A percentile compares a stretch with the other conserved stretches of the same genome.
Conservation (phyloP, 2,797 vertebrate genomes). For the Gadopsis bispinosus region DNA sequence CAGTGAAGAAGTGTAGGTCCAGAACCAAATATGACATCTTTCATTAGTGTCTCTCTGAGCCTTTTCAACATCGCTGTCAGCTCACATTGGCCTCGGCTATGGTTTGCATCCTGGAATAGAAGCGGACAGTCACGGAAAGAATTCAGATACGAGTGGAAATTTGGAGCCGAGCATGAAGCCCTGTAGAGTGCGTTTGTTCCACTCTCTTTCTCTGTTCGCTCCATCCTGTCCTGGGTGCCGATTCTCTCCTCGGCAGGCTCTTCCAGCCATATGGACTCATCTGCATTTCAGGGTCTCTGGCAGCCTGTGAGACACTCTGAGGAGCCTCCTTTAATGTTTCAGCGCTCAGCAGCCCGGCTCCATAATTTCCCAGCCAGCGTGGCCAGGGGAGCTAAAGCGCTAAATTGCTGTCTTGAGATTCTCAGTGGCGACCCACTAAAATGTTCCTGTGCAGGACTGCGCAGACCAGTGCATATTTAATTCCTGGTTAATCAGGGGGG, state of each 20-base stretch:
- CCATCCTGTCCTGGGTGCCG: constrained; percentile 7
- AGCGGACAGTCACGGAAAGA: constrained; percentile 21
- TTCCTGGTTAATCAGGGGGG: constrained; percentile 81
- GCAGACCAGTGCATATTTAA: constrained; percentile 73
- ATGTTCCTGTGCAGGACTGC: constrained; percentile 70
- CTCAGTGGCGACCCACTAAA: constrained; percentile 59
- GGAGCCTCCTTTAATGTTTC: constrained; percentile 71
- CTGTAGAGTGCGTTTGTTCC: constrained; percentile 30
- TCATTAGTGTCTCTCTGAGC: constrained; percentile 20
- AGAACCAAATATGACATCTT: constrained; percentile 33
- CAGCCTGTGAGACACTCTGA: constrained; percentile 62
- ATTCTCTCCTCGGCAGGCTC: constrained; percentile 11
- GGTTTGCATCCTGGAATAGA: constrained; percentile 27
- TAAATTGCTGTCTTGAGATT: constrained; percentile 83
- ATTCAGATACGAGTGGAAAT: constrained; percentile 12
- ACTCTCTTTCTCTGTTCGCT: constrained; percentile 4
- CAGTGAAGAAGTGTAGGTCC: background rate
- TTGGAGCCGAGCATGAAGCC: constrained; percentile 22
- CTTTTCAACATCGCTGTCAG: constrained; percentile 25
- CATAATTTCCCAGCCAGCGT: constrained; percentile 69
- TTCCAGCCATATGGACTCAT: constrained; percentile 47
- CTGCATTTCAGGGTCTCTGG: constrained; percentile 68
- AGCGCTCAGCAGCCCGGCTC: constrained; percentile 44
- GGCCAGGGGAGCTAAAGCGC: constrained; percentile 74
- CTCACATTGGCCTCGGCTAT: constrained; percentile 19